Base-by-base conservation (phyloP, 2,113 vertebrate genomes). In the Hypocryptadius cinnamomeus region DNA sequence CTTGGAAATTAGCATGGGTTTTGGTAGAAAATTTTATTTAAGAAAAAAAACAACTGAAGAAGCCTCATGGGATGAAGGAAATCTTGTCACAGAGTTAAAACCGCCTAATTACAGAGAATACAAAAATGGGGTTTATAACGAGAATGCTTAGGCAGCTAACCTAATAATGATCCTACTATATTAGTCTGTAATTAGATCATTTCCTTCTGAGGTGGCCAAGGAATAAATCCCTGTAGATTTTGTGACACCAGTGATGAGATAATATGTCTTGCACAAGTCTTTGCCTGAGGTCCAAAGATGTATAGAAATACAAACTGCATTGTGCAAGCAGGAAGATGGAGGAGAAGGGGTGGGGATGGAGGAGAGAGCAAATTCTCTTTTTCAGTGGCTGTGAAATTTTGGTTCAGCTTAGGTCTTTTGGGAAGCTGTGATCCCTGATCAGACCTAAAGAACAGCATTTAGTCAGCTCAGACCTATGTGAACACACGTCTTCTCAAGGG, bases 151-250 rank as follows among this genome's bases (percentile, higher is more conserved):
- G 88, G 83, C 79, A 92, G 73, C 79, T 84, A 79, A 48, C 44
- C 60, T 89, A 84, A 81, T 95, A 92, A 86, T 48, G 44, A 81
- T 64, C 60, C 45, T 81, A 53, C 51, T 74, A 9, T 86, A 86
- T 94, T 94, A 78, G 47, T 48, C 61, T 96, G 56, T 93, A 94
- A 89, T 95, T 90, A 92, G 79, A 83, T 93, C 11, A 80, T 84
- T 94, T 95, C 83, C 86, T 94, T 84, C 53, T 45, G 68, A 63
- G 44, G 57, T 80, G 77, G 72, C 77, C 77, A 90, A 79, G 72
- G 65, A 90, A 74, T 81, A 90, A 92, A 84, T 60, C 83, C 54
- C 18, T 68, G 24, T 64, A 71, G 65, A 33, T 90, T 86, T 35
- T 81, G 56, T 88, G 85, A 88, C 47, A 73, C 33, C 54, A 63